Evolutionary conservation across 2,888 invertebrate species (phyloP).

Genomic region (Atherix ibis): DNA sequence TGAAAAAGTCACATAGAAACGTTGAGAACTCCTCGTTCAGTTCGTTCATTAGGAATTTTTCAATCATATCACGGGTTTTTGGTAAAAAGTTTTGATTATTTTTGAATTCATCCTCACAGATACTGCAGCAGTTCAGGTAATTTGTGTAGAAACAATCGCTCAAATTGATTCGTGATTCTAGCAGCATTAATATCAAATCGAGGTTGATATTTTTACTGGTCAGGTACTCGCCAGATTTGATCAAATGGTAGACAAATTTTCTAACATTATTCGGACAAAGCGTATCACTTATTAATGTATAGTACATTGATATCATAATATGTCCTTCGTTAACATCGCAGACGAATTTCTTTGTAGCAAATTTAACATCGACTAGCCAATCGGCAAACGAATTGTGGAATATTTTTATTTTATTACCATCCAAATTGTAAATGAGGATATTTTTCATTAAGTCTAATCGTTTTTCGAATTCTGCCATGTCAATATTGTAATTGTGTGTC

Average conservation of each 20-base stretch:
- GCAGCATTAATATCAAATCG: slow-evolving; percentile 28
- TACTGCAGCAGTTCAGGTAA: slow-evolving; percentile 35
- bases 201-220: slow-evolving; percentile 26
- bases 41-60: slow-evolving; percentile 31
- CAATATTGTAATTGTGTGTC: slow-evolving; percentile 62
- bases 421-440: slow-evolving; percentile 28
- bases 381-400: slow-evolving; percentile 92
- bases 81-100: slow-evolving; percentile 28
- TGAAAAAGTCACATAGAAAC: slow-evolving; percentile 36
- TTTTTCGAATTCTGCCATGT: slow-evolving; percentile 64
- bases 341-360: slow-evolving; percentile 87
- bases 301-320: slow-evolving; percentile 71
- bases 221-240: slow-evolving; percentile 47
- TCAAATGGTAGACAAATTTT: slow-evolving; percentile 54
- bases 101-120: slow-evolving; percentile 30
- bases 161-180: slow-evolving; percentile 30
- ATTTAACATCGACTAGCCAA: slow-evolving; percentile 94
- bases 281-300: slow-evolving; percentile 52
- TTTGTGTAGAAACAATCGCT: slow-evolving; percentile 33
- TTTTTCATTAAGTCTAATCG: slow-evolving; percentile 57
- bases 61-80: slow-evolving; percentile 28
- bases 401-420: slow-evolving; percentile 33
- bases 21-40: slow-evolving; percentile 28
- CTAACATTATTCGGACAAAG: slow-evolving; percentile 59
- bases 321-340: slow-evolving; percentile 80